These are phyloP conservation scores for Dioctria linearis DNA, from an alignment of 2,888 invertebrate genomes.

Conservation along the genomic window DNA sequence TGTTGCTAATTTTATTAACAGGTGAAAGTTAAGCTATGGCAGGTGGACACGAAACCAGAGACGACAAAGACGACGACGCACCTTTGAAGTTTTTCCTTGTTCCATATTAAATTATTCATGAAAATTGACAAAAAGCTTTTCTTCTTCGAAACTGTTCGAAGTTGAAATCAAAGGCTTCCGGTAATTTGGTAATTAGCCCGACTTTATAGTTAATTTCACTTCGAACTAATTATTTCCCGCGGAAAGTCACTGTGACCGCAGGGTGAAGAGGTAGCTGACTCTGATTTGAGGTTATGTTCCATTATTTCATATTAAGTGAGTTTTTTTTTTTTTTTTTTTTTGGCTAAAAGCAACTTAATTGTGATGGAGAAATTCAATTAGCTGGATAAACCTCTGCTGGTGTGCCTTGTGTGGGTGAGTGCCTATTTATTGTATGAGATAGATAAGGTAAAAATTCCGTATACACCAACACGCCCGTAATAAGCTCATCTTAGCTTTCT, in stretches of 20 bases:
- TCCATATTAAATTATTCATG: conserved; percentile 1
- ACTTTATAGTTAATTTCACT: conserved; percentile 8
- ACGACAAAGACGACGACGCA: neutral
- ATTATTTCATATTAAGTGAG: neutral
- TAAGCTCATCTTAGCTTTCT: no score
- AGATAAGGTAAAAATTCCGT: no score
- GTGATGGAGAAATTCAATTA: neutral
- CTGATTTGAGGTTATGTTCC: no score
- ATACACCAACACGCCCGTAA: no score
- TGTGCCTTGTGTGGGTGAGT: no score
- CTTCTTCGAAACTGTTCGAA: neutral
- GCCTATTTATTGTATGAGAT: no score
- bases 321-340: neutral
- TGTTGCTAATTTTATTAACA: conserved; percentile 23
- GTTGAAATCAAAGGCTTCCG: neutral
- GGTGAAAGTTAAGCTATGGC: neutral
- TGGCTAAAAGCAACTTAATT: neutral
- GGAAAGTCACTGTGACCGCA: conserved; percentile 1
- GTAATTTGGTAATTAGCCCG: conserved; percentile 9
- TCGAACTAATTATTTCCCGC: neutral
- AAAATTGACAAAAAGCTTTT: neutral
- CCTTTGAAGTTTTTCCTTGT: conserved; percentile 11
- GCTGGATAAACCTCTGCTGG: neutral
- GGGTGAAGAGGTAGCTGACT: neutral
- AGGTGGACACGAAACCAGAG: neutral